A percentile compares a stretch with the other conserved stretches of the same genome.
phyloP scores from a whole-genome alignment of 1,140 invertebrate genomes.

The Charaxes varanes region DNA sequence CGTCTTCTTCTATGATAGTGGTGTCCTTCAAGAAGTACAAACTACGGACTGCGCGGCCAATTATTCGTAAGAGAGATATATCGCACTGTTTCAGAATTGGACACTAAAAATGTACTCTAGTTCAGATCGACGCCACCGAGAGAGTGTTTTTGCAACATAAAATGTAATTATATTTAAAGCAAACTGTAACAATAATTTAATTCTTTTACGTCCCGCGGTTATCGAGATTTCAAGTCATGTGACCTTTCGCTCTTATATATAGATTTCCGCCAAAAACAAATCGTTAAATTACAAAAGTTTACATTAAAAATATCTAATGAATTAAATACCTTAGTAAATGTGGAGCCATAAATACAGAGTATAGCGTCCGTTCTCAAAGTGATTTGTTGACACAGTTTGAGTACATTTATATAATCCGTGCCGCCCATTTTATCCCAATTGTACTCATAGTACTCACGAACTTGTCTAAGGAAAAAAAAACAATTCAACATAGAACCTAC shows the following conservation, averaged over 20 bases:
- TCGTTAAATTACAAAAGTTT: too few species aligned
- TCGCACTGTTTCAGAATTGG: conserved; percentile 44
- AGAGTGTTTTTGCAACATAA: too few species aligned
- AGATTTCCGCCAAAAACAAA: too few species aligned
- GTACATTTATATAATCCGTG: conserved; percentile 38
- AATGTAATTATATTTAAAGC: too few species aligned
- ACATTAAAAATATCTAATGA: not conserved
- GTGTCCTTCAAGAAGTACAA: conserved; percentile 41
- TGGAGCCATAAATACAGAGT: conserved; percentile 45
- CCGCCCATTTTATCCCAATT: conserved; percentile 56
- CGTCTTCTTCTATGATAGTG: conserved; percentile 34
- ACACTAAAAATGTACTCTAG: conserved; percentile 34
- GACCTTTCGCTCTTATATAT: too few species aligned
- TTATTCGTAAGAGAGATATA: conserved; percentile 39
- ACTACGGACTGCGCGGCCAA: conserved; percentile 41
- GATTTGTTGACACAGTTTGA: conserved; percentile 55
- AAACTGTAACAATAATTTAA: too few species aligned
- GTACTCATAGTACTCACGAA: conserved; percentile 42
- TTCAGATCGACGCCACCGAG: too few species aligned
- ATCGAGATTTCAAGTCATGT: too few species aligned
- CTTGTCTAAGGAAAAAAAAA: conserved; percentile 28
- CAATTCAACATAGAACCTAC: not conserved
- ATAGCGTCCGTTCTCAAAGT: conserved; percentile 51
- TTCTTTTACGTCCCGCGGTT: too few species aligned
- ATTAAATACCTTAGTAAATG: conserved; percentile 38